Percentiles rank a stretch among this genome's conserved stretches.
Evolutionary conservation across 23 tunicate genomes (phyloP).

Genomic region (Aplidium turbinatum): DNA sequence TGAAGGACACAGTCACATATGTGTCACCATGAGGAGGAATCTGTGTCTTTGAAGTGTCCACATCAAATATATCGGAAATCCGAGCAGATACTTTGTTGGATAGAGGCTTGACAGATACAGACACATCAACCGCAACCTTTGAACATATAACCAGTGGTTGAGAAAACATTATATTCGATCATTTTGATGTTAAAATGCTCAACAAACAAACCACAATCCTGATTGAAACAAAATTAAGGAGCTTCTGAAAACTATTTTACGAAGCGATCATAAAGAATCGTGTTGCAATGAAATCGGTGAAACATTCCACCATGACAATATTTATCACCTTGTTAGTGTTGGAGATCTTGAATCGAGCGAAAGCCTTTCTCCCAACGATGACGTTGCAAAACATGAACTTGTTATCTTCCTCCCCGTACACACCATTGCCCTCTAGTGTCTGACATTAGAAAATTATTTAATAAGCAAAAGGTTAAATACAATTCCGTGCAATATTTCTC

Average conservation of each 20-base stretch:
- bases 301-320: too few species aligned
- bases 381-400: conserved; percentile 80
- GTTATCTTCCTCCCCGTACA: conserved; percentile 85
- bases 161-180: neutral
- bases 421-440: conserved; percentile 75
- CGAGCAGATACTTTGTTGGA: conserved; percentile 81
- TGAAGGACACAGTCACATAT: conserved; percentile 74
- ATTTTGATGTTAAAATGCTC: neutral
- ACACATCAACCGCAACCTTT: conserved; percentile 84
- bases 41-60: conserved; percentile 78
- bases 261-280: too few species aligned
- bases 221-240: too few species aligned
- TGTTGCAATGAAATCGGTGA: too few species aligned
- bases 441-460: too few species aligned
- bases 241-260: too few species aligned
- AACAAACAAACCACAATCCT: neutral
- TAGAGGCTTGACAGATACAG: conserved; percentile 65
- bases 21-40: conserved; percentile 84
- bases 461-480: too few species aligned
- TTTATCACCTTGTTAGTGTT: conserved; percentile 85
- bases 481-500: too few species aligned
- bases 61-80: conserved; percentile 83
- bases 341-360: conserved; percentile 81
- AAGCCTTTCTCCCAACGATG: conserved; percentile 77
- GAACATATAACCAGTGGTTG: neutral